These are phyloP conservation scores for Bubo blakistoni DNA, from an alignment of 2,113 vertebrate species.

Conservation along the genomic window DNA sequence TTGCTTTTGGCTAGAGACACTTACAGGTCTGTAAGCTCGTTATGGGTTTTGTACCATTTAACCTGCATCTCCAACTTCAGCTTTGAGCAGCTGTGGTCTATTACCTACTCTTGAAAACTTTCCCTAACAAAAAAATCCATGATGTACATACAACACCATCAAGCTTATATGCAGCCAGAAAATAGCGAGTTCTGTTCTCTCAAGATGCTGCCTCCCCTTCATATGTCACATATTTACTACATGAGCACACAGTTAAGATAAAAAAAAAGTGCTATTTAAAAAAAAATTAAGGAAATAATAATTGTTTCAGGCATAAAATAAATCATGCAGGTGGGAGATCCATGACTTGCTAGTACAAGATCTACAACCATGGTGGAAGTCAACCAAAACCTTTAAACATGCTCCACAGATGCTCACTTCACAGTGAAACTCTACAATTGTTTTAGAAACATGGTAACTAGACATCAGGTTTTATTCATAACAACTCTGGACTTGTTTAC, in stretches of 20 bases:
- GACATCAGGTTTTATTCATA: conserved; percentile 40
- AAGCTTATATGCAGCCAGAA: background rate
- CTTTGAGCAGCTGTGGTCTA: background rate
- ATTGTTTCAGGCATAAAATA: conserved; percentile 12
- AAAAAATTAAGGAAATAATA: background rate
- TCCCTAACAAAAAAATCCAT: background rate
- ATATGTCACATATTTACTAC: background rate
- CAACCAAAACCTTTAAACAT: background rate
- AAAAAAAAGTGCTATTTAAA: background rate
- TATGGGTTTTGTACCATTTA: background rate
- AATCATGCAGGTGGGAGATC: background rate
- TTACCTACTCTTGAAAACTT: background rate
- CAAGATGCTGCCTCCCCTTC: background rate
- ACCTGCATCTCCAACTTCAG: background rate
- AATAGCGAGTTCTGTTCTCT: background rate
- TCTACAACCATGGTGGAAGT: background rate
- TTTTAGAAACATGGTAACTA: conserved; percentile 55
- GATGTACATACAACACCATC: background rate
- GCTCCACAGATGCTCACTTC: conserved; percentile 18
- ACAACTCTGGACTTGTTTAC: conserved; percentile 39
- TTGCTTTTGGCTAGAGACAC: background rate
- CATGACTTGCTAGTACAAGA: background rate
- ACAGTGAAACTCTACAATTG: conserved; percentile 2
- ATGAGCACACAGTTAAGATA: background rate
- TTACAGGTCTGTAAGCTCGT: background rate